Percentiles rank a stretch among this genome's conserved stretches.
Evolutionary conservation across 2,113 vertebrate genomes (phyloP).

Genomic region (Colistium nudipinnis): DNA sequence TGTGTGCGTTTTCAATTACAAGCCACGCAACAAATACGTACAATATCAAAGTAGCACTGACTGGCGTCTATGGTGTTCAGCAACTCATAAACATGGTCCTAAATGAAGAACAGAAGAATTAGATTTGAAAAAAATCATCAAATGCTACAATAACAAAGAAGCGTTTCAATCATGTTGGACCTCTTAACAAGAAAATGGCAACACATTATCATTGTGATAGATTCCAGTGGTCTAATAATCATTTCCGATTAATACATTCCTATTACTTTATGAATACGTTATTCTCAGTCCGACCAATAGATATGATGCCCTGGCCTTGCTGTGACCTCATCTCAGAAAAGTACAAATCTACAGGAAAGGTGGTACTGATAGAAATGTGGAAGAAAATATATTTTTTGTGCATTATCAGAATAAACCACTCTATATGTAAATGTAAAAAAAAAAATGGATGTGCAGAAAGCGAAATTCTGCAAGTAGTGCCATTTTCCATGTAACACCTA

Average conservation of each 20-base stretch:
- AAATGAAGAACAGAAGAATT: constrained; percentile 19
- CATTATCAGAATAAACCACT: constrained; percentile 48
- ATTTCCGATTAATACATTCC: constrained; percentile 7
- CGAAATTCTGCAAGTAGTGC: background rate
- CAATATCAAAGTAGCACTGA: constrained; percentile 93
- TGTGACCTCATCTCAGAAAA: constrained; percentile 30
- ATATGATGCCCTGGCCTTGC: constrained; percentile 6
- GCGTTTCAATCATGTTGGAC: background rate
- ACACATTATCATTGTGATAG: constrained; percentile 1
- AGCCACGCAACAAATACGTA: constrained; percentile 76
- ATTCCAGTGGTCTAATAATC: constrained; percentile 1
- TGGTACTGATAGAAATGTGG: constrained; percentile 13
- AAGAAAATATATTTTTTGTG: constrained; percentile 24
- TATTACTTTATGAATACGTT: background rate
- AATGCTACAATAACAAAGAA: background rate
- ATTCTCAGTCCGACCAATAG: constrained; percentile 15
- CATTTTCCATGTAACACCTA: background rate
- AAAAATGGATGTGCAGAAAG: constrained; percentile 8
- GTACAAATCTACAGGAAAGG: constrained; percentile 19
- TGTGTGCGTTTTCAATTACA: background rate
- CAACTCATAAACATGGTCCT: constrained; percentile 96
- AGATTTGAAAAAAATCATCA: constrained; percentile 13
- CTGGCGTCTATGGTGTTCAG: constrained; percentile 92
- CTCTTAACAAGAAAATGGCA: background rate
- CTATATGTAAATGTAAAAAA: constrained; percentile 61